Conservation (phyloP, 1,140 invertebrate genomes). For the Cryptotermes secundus region DNA sequence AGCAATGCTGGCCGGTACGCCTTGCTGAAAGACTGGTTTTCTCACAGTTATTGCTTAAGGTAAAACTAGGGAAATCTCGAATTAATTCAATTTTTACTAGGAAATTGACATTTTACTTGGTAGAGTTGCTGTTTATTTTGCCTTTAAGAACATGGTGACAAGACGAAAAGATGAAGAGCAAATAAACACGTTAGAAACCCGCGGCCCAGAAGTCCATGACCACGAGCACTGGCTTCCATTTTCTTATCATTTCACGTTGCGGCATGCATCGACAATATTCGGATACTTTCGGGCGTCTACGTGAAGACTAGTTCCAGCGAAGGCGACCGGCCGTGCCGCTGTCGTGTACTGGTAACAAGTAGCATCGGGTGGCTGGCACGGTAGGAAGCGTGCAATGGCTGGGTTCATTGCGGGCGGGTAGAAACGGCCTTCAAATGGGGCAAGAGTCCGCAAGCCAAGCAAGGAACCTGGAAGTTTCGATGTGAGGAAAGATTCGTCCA, state of each 20-base stretch:
- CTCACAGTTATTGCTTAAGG: no score
- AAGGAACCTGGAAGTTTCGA: background rate
- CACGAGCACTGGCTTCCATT: no score
- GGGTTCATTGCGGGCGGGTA: constrained; percentile 1
- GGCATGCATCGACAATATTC: background rate
- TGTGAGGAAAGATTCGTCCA: background rate
- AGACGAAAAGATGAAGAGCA: no score
- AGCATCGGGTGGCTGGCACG: background rate
- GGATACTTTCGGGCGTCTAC: background rate
- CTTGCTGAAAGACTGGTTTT: no score
- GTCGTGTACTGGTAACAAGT: background rate
- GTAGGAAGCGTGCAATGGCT: background rate
- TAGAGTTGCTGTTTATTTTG: no score
- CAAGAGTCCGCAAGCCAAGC: background rate
- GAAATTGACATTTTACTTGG: no score
- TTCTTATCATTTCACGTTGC: background rate
- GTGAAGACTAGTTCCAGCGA: background rate
- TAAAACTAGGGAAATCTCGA: no score
- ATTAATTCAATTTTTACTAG: no score
- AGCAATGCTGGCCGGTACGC: no score
- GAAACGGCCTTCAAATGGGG: background rate
- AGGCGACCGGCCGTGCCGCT: background rate
- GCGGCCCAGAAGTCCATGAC: no score
- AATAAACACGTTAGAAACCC: no score
- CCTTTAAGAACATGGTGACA: no score